phyloP scores from a whole-genome alignment of 2,888 invertebrate species.

The Papilio gigon region DNA sequence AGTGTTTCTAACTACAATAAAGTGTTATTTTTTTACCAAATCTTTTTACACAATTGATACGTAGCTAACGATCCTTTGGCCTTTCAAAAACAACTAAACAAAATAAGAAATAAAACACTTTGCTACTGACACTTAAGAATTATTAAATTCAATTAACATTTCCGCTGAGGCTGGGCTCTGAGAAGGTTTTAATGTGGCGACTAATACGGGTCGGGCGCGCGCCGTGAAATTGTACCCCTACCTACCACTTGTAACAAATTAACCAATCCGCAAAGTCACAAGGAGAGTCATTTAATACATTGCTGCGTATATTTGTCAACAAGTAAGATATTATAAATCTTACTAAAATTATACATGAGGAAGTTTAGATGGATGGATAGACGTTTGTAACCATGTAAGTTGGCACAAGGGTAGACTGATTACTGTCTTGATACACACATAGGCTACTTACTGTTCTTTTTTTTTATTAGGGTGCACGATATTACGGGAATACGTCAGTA shows the following conservation, averaged over 20 bases:
- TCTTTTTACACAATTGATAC: too few relatives aligned
- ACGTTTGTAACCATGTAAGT: too few relatives aligned
- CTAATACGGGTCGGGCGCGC: constrained; percentile 38
- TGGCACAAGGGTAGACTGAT: too few relatives aligned
- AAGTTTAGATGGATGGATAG: too few relatives aligned
- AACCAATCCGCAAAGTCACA: constrained; percentile 42
- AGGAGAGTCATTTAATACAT: constrained; percentile 29
- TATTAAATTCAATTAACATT: constrained; percentile 38
- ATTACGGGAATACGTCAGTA: too few relatives aligned
- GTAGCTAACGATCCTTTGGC: not conserved
- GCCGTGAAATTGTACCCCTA: constrained; percentile 47
- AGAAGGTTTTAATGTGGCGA: constrained; percentile 36
- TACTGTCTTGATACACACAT: too few relatives aligned
- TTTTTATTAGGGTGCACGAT: too few relatives aligned
- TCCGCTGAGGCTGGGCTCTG: constrained; percentile 25
- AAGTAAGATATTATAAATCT: not conserved
- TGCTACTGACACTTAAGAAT: constrained; percentile 5
- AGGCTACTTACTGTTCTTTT: too few relatives aligned
- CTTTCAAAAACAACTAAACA: not conserved
- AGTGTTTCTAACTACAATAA: too few relatives aligned
- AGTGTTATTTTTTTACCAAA: too few relatives aligned
- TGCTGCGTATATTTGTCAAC: not conserved
- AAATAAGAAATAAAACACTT: not conserved
- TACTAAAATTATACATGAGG: too few relatives aligned
- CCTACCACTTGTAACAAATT: constrained; percentile 44